A percentile compares a stretch with the other conserved stretches of the same genome.
phyloP scores from a whole-genome alignment of 2,797 vertebrate species.

The Leontopithecus rosalia region DNA sequence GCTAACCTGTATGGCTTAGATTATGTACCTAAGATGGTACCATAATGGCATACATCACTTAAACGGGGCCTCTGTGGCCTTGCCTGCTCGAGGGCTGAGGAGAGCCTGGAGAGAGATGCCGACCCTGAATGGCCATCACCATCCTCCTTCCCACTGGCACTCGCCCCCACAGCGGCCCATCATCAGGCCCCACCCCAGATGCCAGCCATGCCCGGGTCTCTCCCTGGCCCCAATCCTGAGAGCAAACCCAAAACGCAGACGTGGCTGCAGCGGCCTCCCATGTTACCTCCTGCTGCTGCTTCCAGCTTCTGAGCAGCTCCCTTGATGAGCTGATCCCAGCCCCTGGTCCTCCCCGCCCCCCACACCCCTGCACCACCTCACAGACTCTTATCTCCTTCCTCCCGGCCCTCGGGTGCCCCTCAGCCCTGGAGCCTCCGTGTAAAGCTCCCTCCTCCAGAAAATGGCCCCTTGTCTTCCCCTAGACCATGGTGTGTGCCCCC shows the following conservation, averaged over 20 bases:
- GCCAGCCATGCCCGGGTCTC: background rate
- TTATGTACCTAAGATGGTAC: no score
- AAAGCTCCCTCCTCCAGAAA: background rate
- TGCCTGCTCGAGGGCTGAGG: background rate
- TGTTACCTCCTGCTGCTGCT: background rate
- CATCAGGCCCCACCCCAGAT: background rate
- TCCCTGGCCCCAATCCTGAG: background rate
- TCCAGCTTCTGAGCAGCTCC: background rate
- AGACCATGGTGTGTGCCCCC: no score
- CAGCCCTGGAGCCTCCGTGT: background rate
- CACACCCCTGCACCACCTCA: background rate
- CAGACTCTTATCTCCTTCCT: background rate
- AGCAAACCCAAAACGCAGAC: background rate
- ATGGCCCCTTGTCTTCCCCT: background rate
- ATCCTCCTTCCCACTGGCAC: background rate
- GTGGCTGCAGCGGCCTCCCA: fast-evolving
- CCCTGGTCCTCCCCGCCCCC: fast-evolving
- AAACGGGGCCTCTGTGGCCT: background rate
- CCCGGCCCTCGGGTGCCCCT: background rate
- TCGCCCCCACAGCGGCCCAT: fast-evolving
- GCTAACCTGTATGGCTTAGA: no score
- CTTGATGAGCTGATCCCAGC: background rate
- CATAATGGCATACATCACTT: no score
- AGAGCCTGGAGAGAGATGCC: background rate
- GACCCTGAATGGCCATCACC: fast-evolving